Conservation (phyloP, 2,888 invertebrate genomes). For the Epistrophella euchroma region DNA sequence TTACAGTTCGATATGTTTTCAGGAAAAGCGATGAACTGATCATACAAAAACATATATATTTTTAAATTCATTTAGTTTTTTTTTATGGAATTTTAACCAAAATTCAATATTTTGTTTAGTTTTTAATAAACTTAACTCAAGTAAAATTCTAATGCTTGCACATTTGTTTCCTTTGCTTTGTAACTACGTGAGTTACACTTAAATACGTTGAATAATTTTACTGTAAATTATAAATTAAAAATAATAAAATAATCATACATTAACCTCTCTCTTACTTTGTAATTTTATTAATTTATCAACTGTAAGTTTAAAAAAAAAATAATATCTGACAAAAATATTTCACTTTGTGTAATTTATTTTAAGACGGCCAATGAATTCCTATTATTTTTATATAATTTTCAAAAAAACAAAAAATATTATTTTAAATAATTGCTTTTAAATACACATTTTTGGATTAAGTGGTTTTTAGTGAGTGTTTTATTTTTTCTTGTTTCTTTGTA, state of each 20-base stretch:
- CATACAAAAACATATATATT: background rate
- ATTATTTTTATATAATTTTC: constrained; percentile 78
- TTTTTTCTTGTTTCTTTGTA: background rate
- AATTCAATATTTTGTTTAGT: background rate
- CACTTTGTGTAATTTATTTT: constrained; percentile 72
- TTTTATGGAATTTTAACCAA: background rate
- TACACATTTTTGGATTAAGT: constrained; percentile 40
- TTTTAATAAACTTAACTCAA: background rate
- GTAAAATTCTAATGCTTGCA: constrained; percentile 23
- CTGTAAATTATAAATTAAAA: constrained; percentile 38
- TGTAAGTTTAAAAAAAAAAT: constrained; percentile 17
- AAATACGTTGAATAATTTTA: constrained; percentile 6
- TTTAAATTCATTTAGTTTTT: background rate
- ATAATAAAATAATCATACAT: constrained; percentile 4
- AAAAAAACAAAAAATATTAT: constrained; percentile 12
- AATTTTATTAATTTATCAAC: constrained; percentile 50
- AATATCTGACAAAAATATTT: constrained; percentile 38
- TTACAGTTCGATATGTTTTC: background rate
- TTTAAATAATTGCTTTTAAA: constrained; percentile 35
- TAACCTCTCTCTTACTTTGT: constrained; percentile 28
- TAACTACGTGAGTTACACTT: constrained; percentile 15
- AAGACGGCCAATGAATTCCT: constrained; percentile 82
- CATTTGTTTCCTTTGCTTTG: constrained; percentile 22
- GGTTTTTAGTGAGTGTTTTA: constrained; percentile 42
- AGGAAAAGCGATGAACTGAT: background rate